Evolutionary conservation across 2,113 vertebrate species (phyloP), one percentile per base, ranked within the genome.

Genomic region (Bombycilla garrulus): DNA sequence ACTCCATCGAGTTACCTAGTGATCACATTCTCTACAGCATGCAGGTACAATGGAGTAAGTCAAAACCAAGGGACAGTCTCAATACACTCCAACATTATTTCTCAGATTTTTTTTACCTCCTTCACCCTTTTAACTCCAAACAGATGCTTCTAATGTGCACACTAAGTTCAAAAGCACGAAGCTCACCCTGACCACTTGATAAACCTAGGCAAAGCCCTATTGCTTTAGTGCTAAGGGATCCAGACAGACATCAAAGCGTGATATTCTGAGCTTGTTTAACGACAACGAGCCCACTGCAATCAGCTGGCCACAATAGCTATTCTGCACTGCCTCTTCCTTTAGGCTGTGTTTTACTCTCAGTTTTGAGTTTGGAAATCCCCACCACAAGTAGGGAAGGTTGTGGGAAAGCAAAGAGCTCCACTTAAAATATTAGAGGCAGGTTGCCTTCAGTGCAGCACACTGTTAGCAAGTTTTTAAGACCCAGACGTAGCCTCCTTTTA

Each of bases 111-210:
- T 64, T 70, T 64, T 28, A 73, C 26, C 15, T 14, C 11, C 40
- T 67, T 88, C 54, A 78, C 74, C n/a, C 65, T 86, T 90, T 76
- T 77, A 87, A 87, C 21, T 33, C 21, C 44, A 71, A 79, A 62
- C 6, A 22, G 36, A 81, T 33, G 18, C 42, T 70, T 90, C 38
- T 42, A 70, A 70, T 64, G 73, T 83, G 45, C 66, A 54, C 5
- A 7, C 53, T 31, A 57, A 50, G 8, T 69, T 82, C 53, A 79
- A 61, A 87, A 85, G 73, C 44, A 57, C 0, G 0, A 1, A 6
- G 33, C 17, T 88, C 21, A 53, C 48, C 25, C n/a, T 48, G 53
- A 40, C 28, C 44, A 20, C 40, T 53, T 81, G 76, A 78, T 22
- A 64, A 93, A 60, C n/a, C 19, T 35, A 50, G 78, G 65, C 23